Evolutionary conservation across 2,888 invertebrate genomes (phyloP), one percentile per base, ranked within the genome.

Genomic region (Parapristionchus giblindavisi): DNA sequence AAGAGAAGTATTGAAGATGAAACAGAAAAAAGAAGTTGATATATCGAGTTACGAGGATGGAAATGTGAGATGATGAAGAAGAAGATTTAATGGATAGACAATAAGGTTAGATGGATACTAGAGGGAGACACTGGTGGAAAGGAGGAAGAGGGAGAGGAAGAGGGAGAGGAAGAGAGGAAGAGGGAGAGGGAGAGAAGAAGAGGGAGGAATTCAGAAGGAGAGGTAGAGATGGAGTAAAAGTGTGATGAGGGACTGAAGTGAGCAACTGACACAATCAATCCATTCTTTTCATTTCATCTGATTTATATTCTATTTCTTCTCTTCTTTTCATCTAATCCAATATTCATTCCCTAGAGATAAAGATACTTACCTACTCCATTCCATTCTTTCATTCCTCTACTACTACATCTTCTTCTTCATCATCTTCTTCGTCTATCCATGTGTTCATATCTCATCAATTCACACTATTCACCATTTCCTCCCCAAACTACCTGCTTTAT

Each of bases 61-160:
- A 58, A n/a, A 17, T 17, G 14, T 21, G 29, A 48, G n/a, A 48
- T 4, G 0, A 48, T 43, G 24, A 43, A 32, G 14, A n/a, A 17
- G 8, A 11, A 32, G 32, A 17, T 29, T 21, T n/a, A 32, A 65
- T n/a, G 43, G 56, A 56, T 14, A 56, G n/a, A n/a, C 8, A n/a
- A 56, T 8, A 24, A n/a, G 6, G 29, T 56, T 6, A 6, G 56
- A n/a, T 11, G 6, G 56, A 14, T 24, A 14, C 11, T 14, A 56
- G 6, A 56, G 56, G 17, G 43, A 17, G 8, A 48, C 48, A 48
- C 48, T 14, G 48, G 21, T 21, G 58, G 8, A 34, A 61, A 61
- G 17, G 56, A 38, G 34, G 52, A 21, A 52, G 68, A 68, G 52
- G 24, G 52, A 52, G 54, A 63, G 66, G 8, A 65, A 65, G 40